Base-by-base conservation (phyloP, 1,140 invertebrate genomes). In the Drosophila oshimai region DNA sequence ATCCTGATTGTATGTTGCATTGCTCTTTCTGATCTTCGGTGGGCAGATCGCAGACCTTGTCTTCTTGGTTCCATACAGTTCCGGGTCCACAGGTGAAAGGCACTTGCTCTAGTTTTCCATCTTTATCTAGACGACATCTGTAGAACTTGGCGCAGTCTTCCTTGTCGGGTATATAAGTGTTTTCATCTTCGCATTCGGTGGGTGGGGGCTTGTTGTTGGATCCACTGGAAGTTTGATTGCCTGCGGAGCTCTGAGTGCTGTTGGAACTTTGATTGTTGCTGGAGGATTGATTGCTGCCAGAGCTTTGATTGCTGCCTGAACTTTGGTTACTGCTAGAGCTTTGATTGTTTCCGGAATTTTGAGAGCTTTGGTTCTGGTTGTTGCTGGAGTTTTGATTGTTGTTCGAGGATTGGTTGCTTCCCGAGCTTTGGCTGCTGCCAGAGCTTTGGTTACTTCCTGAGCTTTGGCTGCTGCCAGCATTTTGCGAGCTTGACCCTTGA, bases 1-100 rank as follows among this genome's bases (percentile, higher is more conserved):
- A 33, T 13, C 62, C 26, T 7, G 91, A 91, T 87, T 91, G 92
- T 2, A 92, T 90, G 73, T 95, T 92, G 84, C 95, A 95, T 15
- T 91, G 91, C 50, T 91, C 76, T 28, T 91, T 86, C 5, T 92
- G 74, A 26, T 92, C 91, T 75, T 95, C 94, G 90, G 93, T 94
- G 10, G 94, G 93, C 6, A 80, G 39, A 45, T 89, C 87, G 51
- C 92, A 93, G 3, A 91, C 92, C 55, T 91, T 89, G 4, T 92
- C 74, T 45, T 73, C 47, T 61, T 92, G 89, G 69, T 92, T 91
- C 92, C 92, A 93, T 17, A 92, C 89, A 4, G 94, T 95, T 34
- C 94, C 94, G 10, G 90, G 89, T 1, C 92, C 94, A 89, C 94
- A 95, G 34, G 91, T 92, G 75, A 94, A 95, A 29, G 94, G 92